phyloP scores from a whole-genome alignment of 2,888 invertebrate species.

The Caradrina kadenii region DNA sequence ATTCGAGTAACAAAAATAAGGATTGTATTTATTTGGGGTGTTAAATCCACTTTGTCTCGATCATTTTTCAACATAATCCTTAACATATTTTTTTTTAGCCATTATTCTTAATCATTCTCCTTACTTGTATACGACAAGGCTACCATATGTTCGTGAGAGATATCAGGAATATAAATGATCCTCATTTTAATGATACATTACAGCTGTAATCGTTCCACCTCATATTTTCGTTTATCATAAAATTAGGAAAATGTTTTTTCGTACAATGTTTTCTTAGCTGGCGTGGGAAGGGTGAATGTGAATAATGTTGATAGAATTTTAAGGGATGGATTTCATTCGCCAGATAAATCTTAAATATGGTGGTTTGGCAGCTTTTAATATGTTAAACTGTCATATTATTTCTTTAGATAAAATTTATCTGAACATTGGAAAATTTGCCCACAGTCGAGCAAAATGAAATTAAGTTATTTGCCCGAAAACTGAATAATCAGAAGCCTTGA shows the following conservation, averaged over 20 bases:
- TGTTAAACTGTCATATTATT: neutral
- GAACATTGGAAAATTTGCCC: no score
- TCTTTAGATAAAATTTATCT: neutral
- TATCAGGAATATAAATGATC: conserved; percentile 42
- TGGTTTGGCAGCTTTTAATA: neutral
- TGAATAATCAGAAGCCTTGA: no score
- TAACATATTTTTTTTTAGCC: neutral
- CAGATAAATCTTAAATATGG: neutral
- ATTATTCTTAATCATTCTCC: conserved; percentile 42
- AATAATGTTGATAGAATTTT: neutral
- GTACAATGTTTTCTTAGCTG: conserved; percentile 7
- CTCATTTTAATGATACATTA: conserved; percentile 47
- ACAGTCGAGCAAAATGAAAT: no score
- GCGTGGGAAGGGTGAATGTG: neutral
- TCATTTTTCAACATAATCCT: conserved; percentile 13
- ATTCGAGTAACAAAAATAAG: no score
- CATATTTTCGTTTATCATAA: conserved; percentile 39
- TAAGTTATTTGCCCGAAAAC: no score
- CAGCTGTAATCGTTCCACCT: conserved; percentile 31
- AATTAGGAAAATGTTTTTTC: conserved; percentile 33
- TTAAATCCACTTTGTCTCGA: neutral
- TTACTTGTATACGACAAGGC: conserved; percentile 18
- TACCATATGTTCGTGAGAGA: conserved; percentile 25
- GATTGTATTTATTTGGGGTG: no score
- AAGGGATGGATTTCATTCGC: neutral